Evolutionary conservation across 2,797 vertebrate genomes (phyloP).

Genomic region (Dromococcyx pavoninus): DNA sequence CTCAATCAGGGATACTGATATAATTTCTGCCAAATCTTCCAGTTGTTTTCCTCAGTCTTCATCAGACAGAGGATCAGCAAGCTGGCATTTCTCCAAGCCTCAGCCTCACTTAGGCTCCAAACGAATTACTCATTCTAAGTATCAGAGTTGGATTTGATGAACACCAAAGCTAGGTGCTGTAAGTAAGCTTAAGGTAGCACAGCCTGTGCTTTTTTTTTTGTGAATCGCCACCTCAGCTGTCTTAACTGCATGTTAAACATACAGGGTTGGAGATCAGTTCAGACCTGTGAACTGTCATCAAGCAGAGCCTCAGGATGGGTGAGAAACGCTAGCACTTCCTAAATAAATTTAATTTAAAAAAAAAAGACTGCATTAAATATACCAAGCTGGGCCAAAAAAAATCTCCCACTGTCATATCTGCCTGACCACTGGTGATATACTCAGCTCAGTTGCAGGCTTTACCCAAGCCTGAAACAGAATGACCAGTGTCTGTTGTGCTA

Average conservation of each 20-base stretch:
- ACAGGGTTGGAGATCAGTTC: background rate
- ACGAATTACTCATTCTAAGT: background rate
- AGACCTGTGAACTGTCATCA: background rate
- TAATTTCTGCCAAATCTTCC: constrained; percentile 49
- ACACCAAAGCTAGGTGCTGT: background rate
- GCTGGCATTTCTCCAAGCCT: constrained; percentile 14
- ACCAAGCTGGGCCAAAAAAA: background rate
- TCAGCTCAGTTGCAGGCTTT: background rate
- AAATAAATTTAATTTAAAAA: background rate
- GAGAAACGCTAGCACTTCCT: background rate
- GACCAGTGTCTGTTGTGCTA: background rate
- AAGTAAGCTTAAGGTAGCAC: background rate
- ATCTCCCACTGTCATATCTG: background rate
- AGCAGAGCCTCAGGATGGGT: background rate
- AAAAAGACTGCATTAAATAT: background rate
- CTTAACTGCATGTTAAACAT: background rate
- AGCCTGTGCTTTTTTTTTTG: background rate
- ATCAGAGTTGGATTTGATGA: background rate
- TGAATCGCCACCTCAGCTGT: background rate
- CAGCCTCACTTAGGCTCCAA: background rate
- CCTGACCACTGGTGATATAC: background rate
- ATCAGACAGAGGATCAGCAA: constrained; percentile 22
- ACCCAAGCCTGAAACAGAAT: background rate
- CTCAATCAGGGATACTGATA: constrained; percentile 12
- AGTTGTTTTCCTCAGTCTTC: constrained; percentile 40